A percentile compares a stretch with the other conserved stretches of the same genome.
Conservation (phyloP, 2,888 invertebrate genomes). For the Pheosia tremula region DNA sequence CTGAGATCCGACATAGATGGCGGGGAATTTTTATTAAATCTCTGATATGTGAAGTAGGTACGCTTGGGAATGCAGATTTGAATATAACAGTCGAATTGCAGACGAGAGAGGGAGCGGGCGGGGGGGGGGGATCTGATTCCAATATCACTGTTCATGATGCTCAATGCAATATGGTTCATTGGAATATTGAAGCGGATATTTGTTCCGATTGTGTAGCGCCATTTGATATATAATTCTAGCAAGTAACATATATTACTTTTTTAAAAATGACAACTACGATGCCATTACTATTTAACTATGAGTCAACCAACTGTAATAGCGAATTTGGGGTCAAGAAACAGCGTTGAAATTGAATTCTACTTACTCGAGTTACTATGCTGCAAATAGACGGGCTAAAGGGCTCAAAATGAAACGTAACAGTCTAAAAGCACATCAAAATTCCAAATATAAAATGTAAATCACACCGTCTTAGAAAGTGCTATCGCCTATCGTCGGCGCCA, state of each 20-base stretch:
- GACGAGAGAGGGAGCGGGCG: constrained; percentile 21
- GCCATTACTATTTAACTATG: too few relatives aligned
- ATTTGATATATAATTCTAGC: not conserved
- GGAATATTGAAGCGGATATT: constrained; percentile 24
- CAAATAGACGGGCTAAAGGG: too few relatives aligned
- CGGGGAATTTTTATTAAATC: constrained; percentile 71
- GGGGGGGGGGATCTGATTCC: constrained; percentile 46
- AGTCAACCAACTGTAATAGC: too few relatives aligned
- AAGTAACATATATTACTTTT: not conserved
- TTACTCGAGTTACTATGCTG: too few relatives aligned
- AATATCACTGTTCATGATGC: constrained; percentile 56
- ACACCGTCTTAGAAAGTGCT: constrained; percentile 3
- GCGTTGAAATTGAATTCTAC: too few relatives aligned
- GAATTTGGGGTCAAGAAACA: too few relatives aligned
- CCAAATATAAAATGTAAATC: constrained; percentile 6
- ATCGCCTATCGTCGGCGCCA: not conserved
- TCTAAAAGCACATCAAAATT: constrained; percentile 3
- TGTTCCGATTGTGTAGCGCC: constrained; percentile 9
- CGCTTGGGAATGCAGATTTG: constrained; percentile 64
- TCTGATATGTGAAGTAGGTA: constrained; percentile 60
- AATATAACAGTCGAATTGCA: constrained; percentile 57
- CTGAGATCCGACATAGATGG: constrained; percentile 49
- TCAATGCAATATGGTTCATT: constrained; percentile 47
- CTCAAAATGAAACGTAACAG: not conserved
- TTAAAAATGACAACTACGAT: too few relatives aligned